Base-by-base conservation (phyloP, 2,888 invertebrate species). In the Amaurobius ferox region DNA sequence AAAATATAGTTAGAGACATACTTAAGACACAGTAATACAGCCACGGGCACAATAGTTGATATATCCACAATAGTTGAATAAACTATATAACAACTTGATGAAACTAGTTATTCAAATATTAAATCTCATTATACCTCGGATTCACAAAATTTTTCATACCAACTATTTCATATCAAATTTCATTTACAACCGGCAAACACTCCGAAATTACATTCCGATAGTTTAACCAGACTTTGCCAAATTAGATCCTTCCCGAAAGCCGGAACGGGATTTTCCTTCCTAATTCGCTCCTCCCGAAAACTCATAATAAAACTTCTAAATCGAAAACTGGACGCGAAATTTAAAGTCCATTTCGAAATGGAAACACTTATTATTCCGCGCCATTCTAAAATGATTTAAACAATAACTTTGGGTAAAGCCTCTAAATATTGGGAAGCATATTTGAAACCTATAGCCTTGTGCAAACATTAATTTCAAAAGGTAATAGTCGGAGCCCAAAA, bases 401-500 rank as follows among this genome's bases (percentile, higher is more conserved):
- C 83, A 85, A 85, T 78, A 85, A 85, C 83, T 85, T 44, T 26
- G 40, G 44, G 40, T 28, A 16, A 66, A 55, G 66, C 44, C 35
- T 67, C 70, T 68, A 68, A 81, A 81, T 81, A 81, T 81, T 70
- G 81, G 16, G 55, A n/a, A 26, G 73, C 29, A 81, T 81, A 81
- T 81, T 81, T 81, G 81, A 81, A 81, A 74, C 74, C 74, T 74
- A 70, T 48, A 70, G 30, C 83, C 83, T 83, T 61, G 55, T 39
- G 77, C 83, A 85, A 85, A 85, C 76, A 85, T 85, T 85, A 77
- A 85, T 85, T 85, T 85, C 77, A 77, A 71, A 85, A 85, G 83
- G 83, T 85, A 85, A 85, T 85, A 77, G 83, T 48, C 44, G 74
- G 68, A 40, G 66, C 72, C 68, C 67, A 3, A 19, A 40, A 48